Percentiles rank a stretch among this genome's conserved stretches.
These are phyloP conservation scores for Phalera bucephala DNA, from an alignment of 2,888 invertebrate genomes.

Conservation along the genomic window DNA sequence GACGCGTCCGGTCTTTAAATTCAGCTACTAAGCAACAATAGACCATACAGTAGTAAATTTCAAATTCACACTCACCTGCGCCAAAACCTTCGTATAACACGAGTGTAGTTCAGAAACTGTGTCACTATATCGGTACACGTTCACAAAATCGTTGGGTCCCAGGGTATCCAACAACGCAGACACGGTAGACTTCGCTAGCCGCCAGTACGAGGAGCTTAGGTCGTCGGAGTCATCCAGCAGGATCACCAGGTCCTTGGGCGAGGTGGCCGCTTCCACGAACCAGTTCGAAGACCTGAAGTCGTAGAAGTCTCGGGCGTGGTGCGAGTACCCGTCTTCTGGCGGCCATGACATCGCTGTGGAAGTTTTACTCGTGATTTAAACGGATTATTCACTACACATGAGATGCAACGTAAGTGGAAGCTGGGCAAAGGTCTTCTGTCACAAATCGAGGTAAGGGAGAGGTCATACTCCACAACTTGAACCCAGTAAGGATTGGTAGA, in stretches of 20 bases:
- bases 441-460: too few species aligned
- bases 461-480: too few species aligned
- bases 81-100: conserved; percentile 95
- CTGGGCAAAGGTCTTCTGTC: too few species aligned
- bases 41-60: too few species aligned
- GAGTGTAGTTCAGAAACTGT: conserved; percentile 91
- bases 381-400: too few species aligned
- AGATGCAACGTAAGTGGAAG: too few species aligned
- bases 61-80: conserved; percentile 91
- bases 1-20: too few species aligned
- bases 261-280: conserved; percentile 98
- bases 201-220: conserved; percentile 91
- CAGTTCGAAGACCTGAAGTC: conserved; percentile 97
- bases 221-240: conserved; percentile 96
- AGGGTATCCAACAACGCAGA: conserved; percentile 96
- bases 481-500: too few species aligned
- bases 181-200: conserved; percentile 94
- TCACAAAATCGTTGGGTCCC: conserved; percentile 98
- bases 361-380: too few species aligned
- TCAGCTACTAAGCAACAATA: too few species aligned
- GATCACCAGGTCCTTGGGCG: conserved; percentile 98
- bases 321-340: conserved; percentile 89
- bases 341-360: conserved; percentile 91
- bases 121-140: conserved; percentile 95
- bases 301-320: conserved; percentile 92